A percentile compares a stretch with the other conserved stretches of the same genome.
Evolutionary conservation across 2,113 vertebrate species (phyloP).

Genomic region (Macquaria ambigua): DNA sequence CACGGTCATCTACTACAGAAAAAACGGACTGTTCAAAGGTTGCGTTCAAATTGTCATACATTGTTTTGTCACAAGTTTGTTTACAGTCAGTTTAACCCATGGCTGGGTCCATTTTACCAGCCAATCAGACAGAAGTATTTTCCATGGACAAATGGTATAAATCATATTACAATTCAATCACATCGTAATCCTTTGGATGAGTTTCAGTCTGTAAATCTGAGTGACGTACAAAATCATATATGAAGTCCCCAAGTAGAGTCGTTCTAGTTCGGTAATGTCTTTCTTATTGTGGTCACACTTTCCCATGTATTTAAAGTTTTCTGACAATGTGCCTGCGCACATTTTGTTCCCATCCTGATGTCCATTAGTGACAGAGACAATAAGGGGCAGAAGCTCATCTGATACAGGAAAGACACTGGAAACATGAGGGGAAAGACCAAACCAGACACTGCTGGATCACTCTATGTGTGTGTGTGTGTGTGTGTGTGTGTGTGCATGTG

Average conservation of each 20-base stretch:
- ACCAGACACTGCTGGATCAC: conserved; percentile 24
- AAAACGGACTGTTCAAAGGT: too few relatives aligned
- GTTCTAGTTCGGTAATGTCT: not conserved
- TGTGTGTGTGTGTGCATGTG: conserved; percentile 24
- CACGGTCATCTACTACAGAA: too few relatives aligned
- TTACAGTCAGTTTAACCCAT: not conserved
- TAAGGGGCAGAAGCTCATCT: conserved; percentile 46
- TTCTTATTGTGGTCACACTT: not conserved
- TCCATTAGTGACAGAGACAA: conserved; percentile 44
- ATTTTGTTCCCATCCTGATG: conserved; percentile 38
- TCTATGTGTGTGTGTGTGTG: conserved; percentile 9
- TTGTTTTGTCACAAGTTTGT: too few relatives aligned
- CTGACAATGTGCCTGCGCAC: not conserved
- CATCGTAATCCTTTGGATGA: not conserved
- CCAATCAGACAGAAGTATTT: too few relatives aligned
- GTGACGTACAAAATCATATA: not conserved
- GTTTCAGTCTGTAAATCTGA: not conserved
- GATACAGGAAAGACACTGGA: conserved; percentile 54
- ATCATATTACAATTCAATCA: too few relatives aligned
- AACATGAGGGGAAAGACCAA: conserved; percentile 20
- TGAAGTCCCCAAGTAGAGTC: too few relatives aligned
- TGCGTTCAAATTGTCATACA: too few relatives aligned
- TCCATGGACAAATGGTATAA: too few relatives aligned
- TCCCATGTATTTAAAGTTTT: conserved; percentile 16
- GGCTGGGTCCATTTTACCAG: not conserved